Evolutionary conservation across 30 jellyfish, hydroid and myxozoan species (phyloP), one percentile per base, ranked within the genome.

Genomic region (Chironex yamaguchii): DNA sequence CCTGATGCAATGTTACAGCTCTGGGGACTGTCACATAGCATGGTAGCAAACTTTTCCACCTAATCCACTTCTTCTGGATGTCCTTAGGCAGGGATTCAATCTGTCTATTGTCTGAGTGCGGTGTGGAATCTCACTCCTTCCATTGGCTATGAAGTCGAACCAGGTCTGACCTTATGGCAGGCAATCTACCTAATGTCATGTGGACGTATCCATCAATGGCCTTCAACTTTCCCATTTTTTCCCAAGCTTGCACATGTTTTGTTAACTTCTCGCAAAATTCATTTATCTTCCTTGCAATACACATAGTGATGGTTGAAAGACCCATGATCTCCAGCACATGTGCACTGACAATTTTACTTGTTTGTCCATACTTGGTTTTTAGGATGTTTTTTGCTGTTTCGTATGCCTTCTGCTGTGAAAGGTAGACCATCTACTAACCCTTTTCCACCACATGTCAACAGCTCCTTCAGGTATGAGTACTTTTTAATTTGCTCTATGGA

Each of bases 81-180:
- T n/a, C n/a, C n/a, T n/a, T n/a, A n/a, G n/a, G n/a, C n/a, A n/a
- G 96, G 96, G 73, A 78, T 88, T 88, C 96, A 67, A 76, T 78
- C 89, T 6, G 89, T 78, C 93, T 92, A 88, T 51, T 62, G 34
- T 66, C 89, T 25, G 6, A 76, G 84, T 33, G 92, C 70, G 68
- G 67, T 14, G 91, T 81, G 69, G 79, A 88, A 32, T 51, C 82
- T 92, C 96, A 88, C 22, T 67, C 32, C 49, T 88, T 88, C 96
- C 96, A 88, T 33, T 70, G 62, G 35, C 69, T 71, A 34, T 88
- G 92, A 31, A 62, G 29, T 28, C 89, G 89, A 52, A 88, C 93
- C 62, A 88, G 89, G 52, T 88, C 92, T 66, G 96, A 67, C 29
- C 91, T 65, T 29, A 88, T 79, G 32, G 82, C 82, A 54, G 91